These are phyloP conservation scores for Solea senegalensis DNA, from an alignment of 2,113 vertebrate species.

Conservation along the genomic window DNA sequence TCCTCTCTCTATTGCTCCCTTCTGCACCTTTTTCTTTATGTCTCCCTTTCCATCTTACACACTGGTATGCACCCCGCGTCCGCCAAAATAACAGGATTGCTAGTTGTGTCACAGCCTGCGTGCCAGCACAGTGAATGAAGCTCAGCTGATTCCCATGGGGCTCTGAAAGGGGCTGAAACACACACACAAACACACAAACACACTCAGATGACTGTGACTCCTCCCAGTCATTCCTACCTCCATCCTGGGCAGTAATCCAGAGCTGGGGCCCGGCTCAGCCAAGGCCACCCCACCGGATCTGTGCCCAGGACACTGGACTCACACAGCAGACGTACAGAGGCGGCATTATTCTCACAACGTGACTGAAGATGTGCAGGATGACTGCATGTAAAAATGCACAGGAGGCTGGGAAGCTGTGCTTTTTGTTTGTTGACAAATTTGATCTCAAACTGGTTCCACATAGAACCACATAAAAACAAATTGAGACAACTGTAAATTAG, in stretches of 20 bases:
- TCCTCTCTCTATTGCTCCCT: conserved; percentile 12
- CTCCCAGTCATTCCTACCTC: conserved; percentile 54
- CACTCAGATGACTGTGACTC: conserved; percentile 42
- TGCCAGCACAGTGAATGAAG: conserved; percentile 72
- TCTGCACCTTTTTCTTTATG: background rate
- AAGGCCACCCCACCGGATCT: conserved; percentile 70
- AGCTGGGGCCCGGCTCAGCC: conserved; percentile 41
- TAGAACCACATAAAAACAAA: background rate
- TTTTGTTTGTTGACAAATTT: no score
- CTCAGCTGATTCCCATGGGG: conserved; percentile 78
- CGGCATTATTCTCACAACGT: conserved; percentile 65
- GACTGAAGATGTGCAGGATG: conserved; percentile 62
- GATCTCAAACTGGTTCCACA: background rate
- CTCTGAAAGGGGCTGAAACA: conserved; percentile 55
- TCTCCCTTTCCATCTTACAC: background rate
- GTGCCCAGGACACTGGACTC: conserved; percentile 66
- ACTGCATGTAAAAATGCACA: conserved; percentile 44
- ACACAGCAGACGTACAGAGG: conserved; percentile 63
- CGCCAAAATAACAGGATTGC: conserved; percentile 62
- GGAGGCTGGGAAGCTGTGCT: conserved; percentile 13
- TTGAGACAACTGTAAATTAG: conserved; percentile 12
- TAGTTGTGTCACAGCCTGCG: conserved; percentile 60
- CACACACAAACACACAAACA: conserved; percentile 24
- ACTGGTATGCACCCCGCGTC: conserved; percentile 43
- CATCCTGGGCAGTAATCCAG: conserved; percentile 56